A percentile compares a stretch with the other conserved stretches of the same genome.
phyloP scores from a whole-genome alignment of 1,140 invertebrate species.

The Dufourea novaeangliae region DNA sequence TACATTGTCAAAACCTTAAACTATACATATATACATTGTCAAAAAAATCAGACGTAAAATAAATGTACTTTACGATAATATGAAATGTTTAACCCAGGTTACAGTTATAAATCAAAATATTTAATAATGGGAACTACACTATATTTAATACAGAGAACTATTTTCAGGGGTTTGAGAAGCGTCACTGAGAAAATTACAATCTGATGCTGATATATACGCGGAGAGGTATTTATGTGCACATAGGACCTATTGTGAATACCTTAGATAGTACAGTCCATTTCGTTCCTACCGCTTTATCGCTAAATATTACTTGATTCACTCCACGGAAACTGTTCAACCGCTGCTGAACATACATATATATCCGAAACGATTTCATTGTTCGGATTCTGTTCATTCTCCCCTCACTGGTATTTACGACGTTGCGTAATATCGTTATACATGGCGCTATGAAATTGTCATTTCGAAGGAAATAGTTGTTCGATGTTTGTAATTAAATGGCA shows the following conservation, averaged over 20 bases:
- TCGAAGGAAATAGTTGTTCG: conserved; percentile 27
- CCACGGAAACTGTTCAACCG: conserved; percentile 27
- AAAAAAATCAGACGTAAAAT: too few relatives aligned
- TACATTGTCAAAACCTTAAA: too few relatives aligned
- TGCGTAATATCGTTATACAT: not conserved
- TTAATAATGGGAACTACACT: not conserved
- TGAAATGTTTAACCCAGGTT: too few relatives aligned
- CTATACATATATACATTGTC: too few relatives aligned
- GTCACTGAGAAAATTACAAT: conserved; percentile 36
- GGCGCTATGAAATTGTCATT: conserved; percentile 3
- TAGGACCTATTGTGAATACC: conserved; percentile 54
- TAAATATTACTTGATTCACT: conserved; percentile 59
- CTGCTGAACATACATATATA: conserved; percentile 17
- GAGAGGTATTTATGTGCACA: too few relatives aligned
- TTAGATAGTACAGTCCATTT: conserved; percentile 63
- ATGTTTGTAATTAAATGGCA: conserved; percentile 21
- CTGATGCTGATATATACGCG: conserved; percentile 39
- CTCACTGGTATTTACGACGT: conserved; percentile 29
- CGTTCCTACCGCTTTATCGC: conserved; percentile 55
- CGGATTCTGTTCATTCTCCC: conserved; percentile 40
- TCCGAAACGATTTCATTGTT: conserved; percentile 58
- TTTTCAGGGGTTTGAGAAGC: not conserved
- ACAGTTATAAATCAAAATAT: not conserved
- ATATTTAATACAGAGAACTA: not conserved
- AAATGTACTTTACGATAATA: too few relatives aligned